Base-by-base conservation (phyloP, 2,797 vertebrate species). In the Cetoscarus ocellatus region DNA sequence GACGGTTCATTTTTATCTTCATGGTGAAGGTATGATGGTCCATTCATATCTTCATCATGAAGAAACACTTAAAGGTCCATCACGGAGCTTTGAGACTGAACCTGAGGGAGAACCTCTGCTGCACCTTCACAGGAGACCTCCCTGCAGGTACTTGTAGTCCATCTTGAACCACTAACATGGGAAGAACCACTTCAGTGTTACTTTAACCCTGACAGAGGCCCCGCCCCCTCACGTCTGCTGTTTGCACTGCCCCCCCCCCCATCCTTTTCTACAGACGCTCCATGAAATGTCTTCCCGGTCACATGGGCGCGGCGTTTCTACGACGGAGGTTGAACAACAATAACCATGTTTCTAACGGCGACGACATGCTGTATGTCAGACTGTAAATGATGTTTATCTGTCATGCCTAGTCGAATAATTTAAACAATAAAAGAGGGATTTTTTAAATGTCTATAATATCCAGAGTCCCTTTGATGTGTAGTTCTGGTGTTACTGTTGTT, bases 331-430 rank as follows among this genome's bases (percentile, higher is more conserved):
- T 88, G 76, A 85, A 90, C 95, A 96, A 97, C 95, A 96, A 97
- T 96, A 97, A 96, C 95, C 95, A 96, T 95, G 95, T 97, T 98
- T 97, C 95, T 97, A 90, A 97, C 95, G 91, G 96, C 97, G 96
- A 97, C 95, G 74, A 44, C 43, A 44, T 14, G 43, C 43, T 44
- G 94, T 96, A 95, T 95, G 97, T 95, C 96, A 96, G 96, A 96
- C 94, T 98, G 97, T 98, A 98, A 98, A 97, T 97, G 95, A 97
- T 95, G 96, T 96, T 97, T 94, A 97, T 96, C 96, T 96, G 97
- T 98, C 96, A 96, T 97, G 96, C 95, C 96, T 97, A 97, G 96
- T 96, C 95, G 96, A 96, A 97, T 96, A 97, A 97, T 95, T 96
- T 96, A 96, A 97, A 95, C 95, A 94, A 88, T 92, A 87, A 90